A percentile compares a stretch with the other conserved stretches of the same genome.
phyloP scores from a whole-genome alignment of 2,113 vertebrate species.

The Ophiodon elongatus region DNA sequence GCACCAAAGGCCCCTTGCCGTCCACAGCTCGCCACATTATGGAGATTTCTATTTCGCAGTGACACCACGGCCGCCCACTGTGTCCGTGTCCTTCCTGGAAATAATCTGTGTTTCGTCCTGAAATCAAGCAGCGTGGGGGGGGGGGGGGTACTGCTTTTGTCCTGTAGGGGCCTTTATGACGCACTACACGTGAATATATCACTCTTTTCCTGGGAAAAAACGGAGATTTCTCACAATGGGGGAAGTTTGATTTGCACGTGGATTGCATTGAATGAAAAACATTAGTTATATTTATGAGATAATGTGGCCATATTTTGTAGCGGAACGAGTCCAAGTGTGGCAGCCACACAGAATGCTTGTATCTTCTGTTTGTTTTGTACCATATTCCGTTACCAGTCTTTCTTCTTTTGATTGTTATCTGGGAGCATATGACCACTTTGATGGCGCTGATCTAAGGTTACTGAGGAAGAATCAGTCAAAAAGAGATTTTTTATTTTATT shows the following conservation, averaged over 20 bases:
- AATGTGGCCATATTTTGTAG: background rate
- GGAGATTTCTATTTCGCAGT: conserved; percentile 23
- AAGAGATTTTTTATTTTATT: too few relatives aligned
- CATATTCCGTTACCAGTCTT: background rate
- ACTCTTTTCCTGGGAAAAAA: conserved; percentile 3
- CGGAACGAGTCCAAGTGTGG: too few relatives aligned
- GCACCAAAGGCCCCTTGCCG: conserved; percentile 7
- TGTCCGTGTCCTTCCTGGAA: conserved; percentile 17
- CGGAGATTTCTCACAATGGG: background rate
- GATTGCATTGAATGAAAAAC: background rate
- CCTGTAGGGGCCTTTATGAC: background rate
- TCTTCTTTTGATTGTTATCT: background rate
- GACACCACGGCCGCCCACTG: conserved; percentile 27
- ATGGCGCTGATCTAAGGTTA: too few relatives aligned
- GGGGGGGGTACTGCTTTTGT: conserved; percentile 10
- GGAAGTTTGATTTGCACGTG: background rate
- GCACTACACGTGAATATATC: background rate
- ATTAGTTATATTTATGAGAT: background rate
- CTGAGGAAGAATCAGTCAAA: background rate
- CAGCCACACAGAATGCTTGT: too few relatives aligned
- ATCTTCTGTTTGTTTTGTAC: too few relatives aligned
- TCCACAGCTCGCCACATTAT: conserved; percentile 16
- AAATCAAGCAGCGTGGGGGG: conserved; percentile 7
- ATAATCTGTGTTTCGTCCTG: conserved; percentile 3
- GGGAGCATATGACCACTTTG: too few relatives aligned